Percentiles rank a stretch among this genome's conserved stretches.
Conservation (phyloP, 1,140 invertebrate species). For the Rhopalosiphum maidis region DNA sequence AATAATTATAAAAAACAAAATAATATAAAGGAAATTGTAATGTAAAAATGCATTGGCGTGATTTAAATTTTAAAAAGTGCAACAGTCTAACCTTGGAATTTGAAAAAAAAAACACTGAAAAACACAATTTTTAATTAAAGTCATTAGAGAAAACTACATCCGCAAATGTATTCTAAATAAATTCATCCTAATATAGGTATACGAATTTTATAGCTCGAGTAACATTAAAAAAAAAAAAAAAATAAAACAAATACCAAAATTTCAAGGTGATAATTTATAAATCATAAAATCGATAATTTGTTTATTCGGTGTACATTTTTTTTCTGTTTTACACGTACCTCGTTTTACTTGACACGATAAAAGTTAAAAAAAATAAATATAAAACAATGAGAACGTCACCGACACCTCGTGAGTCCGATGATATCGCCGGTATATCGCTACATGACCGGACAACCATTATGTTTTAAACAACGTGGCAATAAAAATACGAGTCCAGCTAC, state of each 20-base stretch:
- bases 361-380: not conserved
- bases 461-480: not conserved
- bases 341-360: too few species aligned
- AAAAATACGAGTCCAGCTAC: not conserved
- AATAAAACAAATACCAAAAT: not conserved
- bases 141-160: not conserved
- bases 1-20: not conserved
- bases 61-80: constrained; percentile 6
- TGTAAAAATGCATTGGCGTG: not conserved
- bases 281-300: not conserved
- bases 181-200: not conserved
- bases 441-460: not conserved
- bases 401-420: not conserved
- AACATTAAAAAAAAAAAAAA: not conserved
- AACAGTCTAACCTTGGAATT: constrained; percentile 6
- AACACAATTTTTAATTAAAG: not conserved
- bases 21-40: not conserved
- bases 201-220: not conserved
- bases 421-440: not conserved
- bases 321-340: too few species aligned
- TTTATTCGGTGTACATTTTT: not conserved
- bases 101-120: not conserved
- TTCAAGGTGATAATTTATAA: not conserved
- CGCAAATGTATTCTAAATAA: not conserved
- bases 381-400: not conserved